A percentile compares a stretch with the other conserved stretches of the same genome.
Conservation (phyloP, 2,888 invertebrate species). For the Rotaria macrura region DNA sequence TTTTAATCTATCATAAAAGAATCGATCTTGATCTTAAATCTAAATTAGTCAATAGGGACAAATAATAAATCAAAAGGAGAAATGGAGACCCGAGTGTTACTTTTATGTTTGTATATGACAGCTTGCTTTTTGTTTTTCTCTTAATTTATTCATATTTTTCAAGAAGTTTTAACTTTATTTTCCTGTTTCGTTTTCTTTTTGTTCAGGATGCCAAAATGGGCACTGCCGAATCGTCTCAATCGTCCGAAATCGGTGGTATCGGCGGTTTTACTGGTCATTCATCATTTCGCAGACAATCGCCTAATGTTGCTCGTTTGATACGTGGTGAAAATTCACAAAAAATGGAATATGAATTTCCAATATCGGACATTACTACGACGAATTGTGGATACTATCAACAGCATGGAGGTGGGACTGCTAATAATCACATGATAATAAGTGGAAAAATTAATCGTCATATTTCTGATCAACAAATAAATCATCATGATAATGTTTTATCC, state of each 20-base stretch:
- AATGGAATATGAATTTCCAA: constrained; percentile 22
- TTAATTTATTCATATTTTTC: no score
- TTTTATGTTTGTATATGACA: neutral
- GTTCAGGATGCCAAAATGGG: constrained; percentile 14
- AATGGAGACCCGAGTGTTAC: no score
- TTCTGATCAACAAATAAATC: neutral
- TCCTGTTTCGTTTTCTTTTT: neutral
- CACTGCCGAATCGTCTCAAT: constrained; percentile 17
- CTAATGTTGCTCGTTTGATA: constrained; percentile 12
- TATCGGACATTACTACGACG: neutral
- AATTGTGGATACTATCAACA: neutral
- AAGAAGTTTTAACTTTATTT: neutral
- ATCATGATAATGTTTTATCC: neutral
- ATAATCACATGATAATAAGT: neutral
- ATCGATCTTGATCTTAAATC: no score
- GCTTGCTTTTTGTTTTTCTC: neutral
- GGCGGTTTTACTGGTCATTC: neutral
- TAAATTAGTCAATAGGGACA: no score
- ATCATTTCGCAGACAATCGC: neutral
- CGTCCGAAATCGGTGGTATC: neutral
- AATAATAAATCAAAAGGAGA: no score
- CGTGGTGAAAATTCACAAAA: constrained; percentile 1
- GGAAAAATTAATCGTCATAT: neutral
- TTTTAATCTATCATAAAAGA: no score
- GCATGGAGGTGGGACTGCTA: neutral